These are phyloP conservation scores for Drosophila miranda DNA, from an alignment of 1,140 invertebrate genomes.

Conservation along the genomic window DNA sequence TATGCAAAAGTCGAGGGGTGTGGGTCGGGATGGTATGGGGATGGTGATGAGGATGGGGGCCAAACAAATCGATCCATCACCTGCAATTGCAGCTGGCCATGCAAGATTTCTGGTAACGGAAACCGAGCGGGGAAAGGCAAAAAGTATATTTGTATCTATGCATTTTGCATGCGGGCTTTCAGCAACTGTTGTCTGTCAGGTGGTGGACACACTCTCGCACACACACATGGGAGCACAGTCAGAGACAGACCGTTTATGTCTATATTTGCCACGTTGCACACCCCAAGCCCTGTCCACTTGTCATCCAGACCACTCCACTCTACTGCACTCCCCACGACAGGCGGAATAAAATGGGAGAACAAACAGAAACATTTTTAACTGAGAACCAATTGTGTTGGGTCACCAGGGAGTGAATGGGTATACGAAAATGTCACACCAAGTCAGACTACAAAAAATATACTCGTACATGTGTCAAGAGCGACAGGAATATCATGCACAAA, in stretches of 20 bases:
- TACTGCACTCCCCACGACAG: neutral
- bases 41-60: neutral
- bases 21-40: slow-evolving; percentile 27
- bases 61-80: slow-evolving; percentile 64
- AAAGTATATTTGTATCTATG: slow-evolving; percentile 54
- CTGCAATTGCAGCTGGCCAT: slow-evolving; percentile 45
- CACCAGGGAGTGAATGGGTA: neutral
- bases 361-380: slow-evolving; percentile 29
- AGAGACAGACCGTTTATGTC: slow-evolving; percentile 37
- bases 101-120: slow-evolving; percentile 24
- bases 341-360: slow-evolving; percentile 1
- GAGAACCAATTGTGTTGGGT: slow-evolving; percentile 13
- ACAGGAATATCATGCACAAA: neutral
- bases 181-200: slow-evolving; percentile 62
- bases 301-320: slow-evolving; percentile 1
- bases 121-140: slow-evolving; percentile 16
- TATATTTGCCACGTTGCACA: slow-evolving; percentile 42
- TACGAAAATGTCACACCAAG: neutral
- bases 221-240: slow-evolving; percentile 20
- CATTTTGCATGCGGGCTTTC: slow-evolving; percentile 67
- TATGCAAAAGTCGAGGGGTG: slow-evolving; percentile 62
- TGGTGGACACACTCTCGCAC: slow-evolving; percentile 32
- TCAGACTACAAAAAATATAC: slow-evolving; percentile 3
- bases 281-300: slow-evolving; percentile 7
- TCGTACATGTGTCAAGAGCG: neutral